Base-by-base conservation (phyloP, 1,140 invertebrate species). In the Nixonia krombeini region DNA sequence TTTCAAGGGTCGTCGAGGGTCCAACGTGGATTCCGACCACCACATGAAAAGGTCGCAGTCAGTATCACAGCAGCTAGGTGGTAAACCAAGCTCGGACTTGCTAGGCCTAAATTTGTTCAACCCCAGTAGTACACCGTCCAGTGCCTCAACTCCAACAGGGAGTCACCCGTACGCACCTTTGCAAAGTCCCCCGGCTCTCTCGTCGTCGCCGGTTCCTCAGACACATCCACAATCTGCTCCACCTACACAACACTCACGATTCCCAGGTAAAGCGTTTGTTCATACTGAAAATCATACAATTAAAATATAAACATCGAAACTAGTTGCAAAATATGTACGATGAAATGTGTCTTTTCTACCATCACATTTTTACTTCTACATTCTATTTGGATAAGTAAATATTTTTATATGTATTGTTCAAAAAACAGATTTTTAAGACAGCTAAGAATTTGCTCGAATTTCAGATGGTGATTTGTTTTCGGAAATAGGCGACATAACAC, bases 131-230 rank as follows among this genome's bases (percentile, higher is more conserved):
- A 85, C 85, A 37, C 85, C 86, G 28, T 94, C 94, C 40, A 94
- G 93, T 86, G 93, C 94, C 44, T 93, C 94, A 8, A 96, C 94
- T 33, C 94, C 94, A 3, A 94, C 93, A 33, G 91, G 90, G 56
- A 70, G 89, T 73, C 93, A 94, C 86, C 93, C 92, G 0, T 94
- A 94, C 84, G 92, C 91, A 29, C 93, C 92, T 6, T 81, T 94
- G 17, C 91, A 93, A 78, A 90, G 89, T 75, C 92, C 92, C 23
- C 87, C 88, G 8, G 85, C 89, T 42, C 25, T 84, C 6, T 82
- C 81, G 4, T 82, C 81, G 6, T 81, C 83, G 17, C 82, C 82
- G 4, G 75, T 79, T 31, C 71, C 76, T 7, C 74, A 79, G 47
- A 68, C 70, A 10, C 74, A 73, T 44, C 78, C 76, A 9, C 82